Conservation (phyloP, 2,113 vertebrate species). For the Perognathus longimembris region DNA sequence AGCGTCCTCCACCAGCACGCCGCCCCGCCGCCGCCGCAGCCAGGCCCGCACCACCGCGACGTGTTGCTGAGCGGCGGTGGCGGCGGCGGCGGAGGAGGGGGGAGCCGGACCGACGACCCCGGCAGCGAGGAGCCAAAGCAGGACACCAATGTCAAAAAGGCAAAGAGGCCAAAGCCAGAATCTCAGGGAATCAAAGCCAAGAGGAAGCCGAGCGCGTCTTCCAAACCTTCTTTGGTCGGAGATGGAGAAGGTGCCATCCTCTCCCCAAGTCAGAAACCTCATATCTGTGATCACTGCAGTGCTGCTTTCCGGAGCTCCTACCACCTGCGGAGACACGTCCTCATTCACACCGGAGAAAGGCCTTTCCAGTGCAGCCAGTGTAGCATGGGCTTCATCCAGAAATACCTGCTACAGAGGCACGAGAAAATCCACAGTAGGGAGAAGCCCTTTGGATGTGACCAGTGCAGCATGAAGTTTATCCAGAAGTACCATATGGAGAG, state of each 20-base stretch:
- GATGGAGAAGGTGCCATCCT: slow-evolving; percentile 92
- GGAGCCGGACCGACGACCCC: slow-evolving; percentile 76
- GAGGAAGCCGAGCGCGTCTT: slow-evolving; percentile 92
- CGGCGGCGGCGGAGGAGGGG: no score
- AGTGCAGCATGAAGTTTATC: slow-evolving; percentile 99
- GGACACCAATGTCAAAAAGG: slow-evolving; percentile 91
- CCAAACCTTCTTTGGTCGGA: slow-evolving; percentile 90
- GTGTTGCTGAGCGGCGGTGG: slow-evolving; percentile 83
- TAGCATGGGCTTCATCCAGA: slow-evolving; percentile 99
- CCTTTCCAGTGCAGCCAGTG: slow-evolving; percentile 99
- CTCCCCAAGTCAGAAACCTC: slow-evolving; percentile 97
- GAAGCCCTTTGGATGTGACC: slow-evolving; percentile 98
- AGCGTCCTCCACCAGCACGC: slow-evolving; percentile 90
- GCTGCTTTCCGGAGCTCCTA: slow-evolving; percentile 99
- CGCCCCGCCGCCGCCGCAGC: slow-evolving; percentile 86
- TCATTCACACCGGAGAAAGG: slow-evolving; percentile 99
- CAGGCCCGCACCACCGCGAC: slow-evolving; percentile 85
- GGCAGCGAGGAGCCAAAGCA: slow-evolving; percentile 90
- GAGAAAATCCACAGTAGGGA: slow-evolving; percentile 99
- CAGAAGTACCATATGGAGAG: slow-evolving; percentile 99
- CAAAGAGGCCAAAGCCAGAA: slow-evolving; percentile 94
- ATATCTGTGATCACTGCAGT: slow-evolving; percentile 98
- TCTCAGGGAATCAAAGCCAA: slow-evolving; percentile 96
- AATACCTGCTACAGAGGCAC: slow-evolving; percentile 97
- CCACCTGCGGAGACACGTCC: slow-evolving; percentile 97